Evolutionary conservation across 1,140 invertebrate species (phyloP).

Genomic region (Ceratoteleas bidentatus): DNA sequence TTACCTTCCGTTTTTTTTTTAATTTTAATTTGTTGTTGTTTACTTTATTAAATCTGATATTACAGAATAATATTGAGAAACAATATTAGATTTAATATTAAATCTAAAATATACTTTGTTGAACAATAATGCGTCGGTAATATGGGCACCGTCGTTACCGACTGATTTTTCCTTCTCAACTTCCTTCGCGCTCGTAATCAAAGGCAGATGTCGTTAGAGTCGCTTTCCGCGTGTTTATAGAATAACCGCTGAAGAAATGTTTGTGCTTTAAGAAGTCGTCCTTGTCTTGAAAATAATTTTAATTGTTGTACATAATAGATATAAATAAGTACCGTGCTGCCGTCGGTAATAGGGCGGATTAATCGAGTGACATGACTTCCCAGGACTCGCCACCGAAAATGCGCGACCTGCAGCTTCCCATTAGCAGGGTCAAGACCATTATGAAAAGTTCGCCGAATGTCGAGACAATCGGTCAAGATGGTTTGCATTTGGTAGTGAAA

Average conservation of each 20-base stretch:
- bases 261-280: conserved; percentile 25
- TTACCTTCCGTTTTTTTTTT: too few species aligned
- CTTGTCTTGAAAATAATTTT: conserved; percentile 28
- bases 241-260: conserved; percentile 9
- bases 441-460: conserved; percentile 94
- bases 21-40: too few species aligned
- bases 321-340: conserved; percentile 31
- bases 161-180: not conserved
- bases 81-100: too few species aligned
- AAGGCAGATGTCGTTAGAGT: too few species aligned
- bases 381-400: conserved; percentile 71
- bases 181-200: too few species aligned
- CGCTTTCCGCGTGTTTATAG: too few species aligned
- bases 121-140: too few species aligned
- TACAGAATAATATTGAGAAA: too few species aligned
- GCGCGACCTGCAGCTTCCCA: conserved; percentile 82
- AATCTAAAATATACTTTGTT: too few species aligned
- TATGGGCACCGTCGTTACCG: not conserved
- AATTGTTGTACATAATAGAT: conserved; percentile 47
- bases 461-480: conserved; percentile 88
- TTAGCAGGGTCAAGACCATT: conserved; percentile 89
- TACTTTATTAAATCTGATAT: too few species aligned
- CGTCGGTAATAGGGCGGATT: not conserved
- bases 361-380: conserved; percentile 67
- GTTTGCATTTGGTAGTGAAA: conserved; percentile 87